These are phyloP conservation scores for Myotis pilosus DNA, from an alignment of 2,797 vertebrate genomes.

Conservation along the genomic window DNA sequence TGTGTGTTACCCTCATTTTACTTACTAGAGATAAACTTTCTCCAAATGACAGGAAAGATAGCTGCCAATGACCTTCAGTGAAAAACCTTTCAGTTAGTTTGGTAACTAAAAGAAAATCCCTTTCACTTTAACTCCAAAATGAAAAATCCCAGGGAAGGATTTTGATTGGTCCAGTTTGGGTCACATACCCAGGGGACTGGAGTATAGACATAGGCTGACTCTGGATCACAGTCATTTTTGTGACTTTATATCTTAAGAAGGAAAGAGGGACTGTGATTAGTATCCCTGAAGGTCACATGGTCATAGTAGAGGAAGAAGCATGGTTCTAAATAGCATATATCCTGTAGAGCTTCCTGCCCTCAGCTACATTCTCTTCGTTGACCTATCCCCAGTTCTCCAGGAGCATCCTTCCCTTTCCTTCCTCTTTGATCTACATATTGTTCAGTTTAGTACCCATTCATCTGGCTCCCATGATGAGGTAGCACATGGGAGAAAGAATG, in stretches of 20 bases:
- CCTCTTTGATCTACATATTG: background rate
- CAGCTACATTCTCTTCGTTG: background rate
- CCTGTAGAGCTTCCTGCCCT: background rate
- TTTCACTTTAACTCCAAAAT: background rate
- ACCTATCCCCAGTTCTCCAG: background rate
- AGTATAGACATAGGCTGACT: background rate
- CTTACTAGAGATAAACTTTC: constrained; percentile 32
- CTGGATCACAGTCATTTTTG: background rate
- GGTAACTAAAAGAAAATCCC: background rate
- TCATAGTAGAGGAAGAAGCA: background rate
- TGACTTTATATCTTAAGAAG: background rate
- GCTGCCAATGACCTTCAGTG: background rate
- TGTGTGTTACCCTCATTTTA: background rate
- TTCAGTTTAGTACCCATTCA: background rate
- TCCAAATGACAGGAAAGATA: constrained; percentile 3
- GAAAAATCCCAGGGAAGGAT: background rate
- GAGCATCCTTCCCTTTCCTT: background rate
- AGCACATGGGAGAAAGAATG: background rate
- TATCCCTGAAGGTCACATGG: background rate
- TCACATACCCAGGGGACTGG: background rate
- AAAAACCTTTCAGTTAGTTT: background rate
- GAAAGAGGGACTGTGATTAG: background rate
- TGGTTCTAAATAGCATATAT: background rate
- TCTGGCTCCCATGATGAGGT: background rate
- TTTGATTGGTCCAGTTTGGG: background rate